phyloP scores from a whole-genome alignment of 2,113 vertebrate species.

The Pionites leucogaster region DNA sequence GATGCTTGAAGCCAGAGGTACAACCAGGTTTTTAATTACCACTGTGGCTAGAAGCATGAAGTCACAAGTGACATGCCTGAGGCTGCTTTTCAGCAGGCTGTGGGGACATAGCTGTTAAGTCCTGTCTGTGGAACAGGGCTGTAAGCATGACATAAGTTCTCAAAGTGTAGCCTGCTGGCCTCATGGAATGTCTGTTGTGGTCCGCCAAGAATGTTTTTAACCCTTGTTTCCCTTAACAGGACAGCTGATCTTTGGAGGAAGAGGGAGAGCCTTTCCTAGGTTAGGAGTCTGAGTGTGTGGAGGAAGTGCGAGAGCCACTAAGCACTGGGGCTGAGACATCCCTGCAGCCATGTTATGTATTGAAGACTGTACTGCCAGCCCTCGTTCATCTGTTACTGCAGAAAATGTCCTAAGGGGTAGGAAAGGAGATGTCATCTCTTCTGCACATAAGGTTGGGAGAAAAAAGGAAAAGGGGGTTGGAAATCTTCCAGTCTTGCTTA shows the following conservation, averaged over 20 bases:
- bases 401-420: not conserved
- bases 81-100: not conserved
- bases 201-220: not conserved
- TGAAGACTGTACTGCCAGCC: not conserved
- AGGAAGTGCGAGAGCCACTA: not conserved
- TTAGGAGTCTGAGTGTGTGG: not conserved
- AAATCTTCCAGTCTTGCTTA: not conserved
- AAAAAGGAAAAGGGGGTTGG: not conserved
- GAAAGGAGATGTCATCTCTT: not conserved
- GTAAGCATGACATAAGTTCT: not conserved
- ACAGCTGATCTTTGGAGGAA: not conserved
- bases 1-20: not conserved
- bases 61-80: not conserved
- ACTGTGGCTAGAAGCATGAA: not conserved
- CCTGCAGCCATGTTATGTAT: not conserved
- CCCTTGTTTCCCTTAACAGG: not conserved
- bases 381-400: not conserved
- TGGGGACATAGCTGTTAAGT: fast-evolving
- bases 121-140: not conserved
- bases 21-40: not conserved
- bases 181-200: not conserved
- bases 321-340: not conserved
- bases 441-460: not conserved
- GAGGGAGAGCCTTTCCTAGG: not conserved
- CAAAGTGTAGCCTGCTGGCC: not conserved